Evolutionary conservation across 2,113 vertebrate genomes (phyloP), one percentile per base, ranked within the genome.

Genomic region (Gasterosteus aculeatus): DNA sequence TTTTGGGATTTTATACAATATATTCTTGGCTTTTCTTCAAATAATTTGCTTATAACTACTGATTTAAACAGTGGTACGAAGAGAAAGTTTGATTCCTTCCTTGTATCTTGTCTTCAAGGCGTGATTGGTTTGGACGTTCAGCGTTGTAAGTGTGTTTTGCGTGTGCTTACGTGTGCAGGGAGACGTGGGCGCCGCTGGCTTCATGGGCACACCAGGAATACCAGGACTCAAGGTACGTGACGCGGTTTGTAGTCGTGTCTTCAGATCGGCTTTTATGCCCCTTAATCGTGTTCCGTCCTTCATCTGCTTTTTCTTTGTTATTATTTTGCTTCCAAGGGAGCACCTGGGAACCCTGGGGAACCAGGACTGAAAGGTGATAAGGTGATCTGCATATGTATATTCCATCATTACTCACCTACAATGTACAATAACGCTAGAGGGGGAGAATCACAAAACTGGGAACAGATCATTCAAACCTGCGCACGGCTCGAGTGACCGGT

Each of bases 331-430:
- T 81, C 39, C 16, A 67, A 99, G 98, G 98, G 97, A 68, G 94
- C 97, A 82, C 90, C 95, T 88, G 98, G 98, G 75, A 98, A 96
- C 92, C 63, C 94, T 77, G 98, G 98, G 94, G 96, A 97, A 78
- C 94, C 96, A 92, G 98, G 98, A 98, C 96, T 97, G 97, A 98
- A 98, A 98, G 97, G 98, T 99, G 98, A 99, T 98, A 96, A 99
- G 98, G 98, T 99, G 97, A 99, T 97, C 95, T 96, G 96, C 96
- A 96, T 92, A 94, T 92, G 61, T 94, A 26, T 93, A 26, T 93
- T 95, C 97, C 95, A 93, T 96, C 93, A 95, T 92, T 94, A 93
- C 26, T 69, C 26, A 51, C 41, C 10, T 42, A 42, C 2, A 16
- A 6, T 68, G 29, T 64, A 51, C 41, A 47, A 53, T 2, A 49